Evolutionary conservation across 2,888 invertebrate genomes (phyloP).

Genomic region (Mythimna loreyi): DNA sequence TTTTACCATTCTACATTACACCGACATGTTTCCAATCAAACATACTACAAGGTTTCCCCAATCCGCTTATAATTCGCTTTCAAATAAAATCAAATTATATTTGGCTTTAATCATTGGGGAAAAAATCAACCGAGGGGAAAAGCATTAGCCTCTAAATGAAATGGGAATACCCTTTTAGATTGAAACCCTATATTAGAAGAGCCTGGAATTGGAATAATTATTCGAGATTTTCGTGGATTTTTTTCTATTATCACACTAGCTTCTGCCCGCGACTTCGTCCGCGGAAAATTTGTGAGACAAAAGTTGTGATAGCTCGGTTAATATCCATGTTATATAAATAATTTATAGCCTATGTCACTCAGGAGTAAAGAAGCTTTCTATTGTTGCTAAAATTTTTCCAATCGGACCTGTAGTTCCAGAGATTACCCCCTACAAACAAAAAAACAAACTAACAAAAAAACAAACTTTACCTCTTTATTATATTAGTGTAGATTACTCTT

Average conservation of each 20-base stretch:
- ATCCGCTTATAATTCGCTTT: slow-evolving; percentile 48
- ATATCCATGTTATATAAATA: too few species aligned
- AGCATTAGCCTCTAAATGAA: slow-evolving; percentile 36
- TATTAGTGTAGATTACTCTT: too few species aligned
- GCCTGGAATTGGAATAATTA: slow-evolving; percentile 31
- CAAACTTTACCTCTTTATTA: too few species aligned
- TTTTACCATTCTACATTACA: slow-evolving; percentile 44
- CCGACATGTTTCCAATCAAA: slow-evolving; percentile 36
- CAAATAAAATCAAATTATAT: slow-evolving; percentile 49
- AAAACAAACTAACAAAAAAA: too few species aligned
- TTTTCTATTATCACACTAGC: slow-evolving; percentile 21
- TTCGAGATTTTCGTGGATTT: slow-evolving; percentile 11
- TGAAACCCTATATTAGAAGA: slow-evolving; percentile 30
- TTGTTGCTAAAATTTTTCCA: too few species aligned
- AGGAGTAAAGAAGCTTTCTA: too few species aligned
- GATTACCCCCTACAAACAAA: too few species aligned
- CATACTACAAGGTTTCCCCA: slow-evolving; percentile 25
- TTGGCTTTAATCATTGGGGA: slow-evolving; percentile 39
- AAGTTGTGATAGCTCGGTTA: too few species aligned
- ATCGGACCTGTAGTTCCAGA: too few species aligned
- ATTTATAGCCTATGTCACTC: too few species aligned
- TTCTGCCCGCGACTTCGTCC: too few species aligned
- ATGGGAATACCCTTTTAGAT: slow-evolving; percentile 37
- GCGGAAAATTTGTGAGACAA: too few species aligned
- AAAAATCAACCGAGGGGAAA: slow-evolving; percentile 30